Percentiles rank a stretch among this genome's conserved stretches.
Conservation (phyloP, 2,888 invertebrate species). For the Polyploca ridens region DNA sequence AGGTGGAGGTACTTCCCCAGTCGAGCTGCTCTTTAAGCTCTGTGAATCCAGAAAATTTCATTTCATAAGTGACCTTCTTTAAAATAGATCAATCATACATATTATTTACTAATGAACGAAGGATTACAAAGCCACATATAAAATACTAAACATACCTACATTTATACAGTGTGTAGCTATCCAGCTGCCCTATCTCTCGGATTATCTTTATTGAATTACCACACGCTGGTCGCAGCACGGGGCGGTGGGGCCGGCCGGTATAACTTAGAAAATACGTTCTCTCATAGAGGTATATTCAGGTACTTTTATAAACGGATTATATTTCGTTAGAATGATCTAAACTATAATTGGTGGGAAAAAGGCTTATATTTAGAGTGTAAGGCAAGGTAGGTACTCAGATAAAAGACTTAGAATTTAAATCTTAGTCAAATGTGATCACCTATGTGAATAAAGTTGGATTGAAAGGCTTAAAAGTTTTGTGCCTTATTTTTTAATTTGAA, state of each 20-base stretch:
- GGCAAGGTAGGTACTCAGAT: no score
- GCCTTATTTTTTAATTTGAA: no score
- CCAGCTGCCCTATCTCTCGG: slow-evolving; percentile 52
- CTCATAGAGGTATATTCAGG: not conserved
- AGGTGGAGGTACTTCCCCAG: no score
- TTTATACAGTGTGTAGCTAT: not conserved
- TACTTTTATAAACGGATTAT: not conserved
- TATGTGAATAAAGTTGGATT: no score
- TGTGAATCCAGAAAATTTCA: not conserved
- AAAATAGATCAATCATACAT: not conserved
- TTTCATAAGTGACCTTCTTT: not conserved
- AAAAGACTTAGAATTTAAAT: no score
- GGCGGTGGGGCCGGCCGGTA: slow-evolving; percentile 16
- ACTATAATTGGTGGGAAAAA: not conserved
- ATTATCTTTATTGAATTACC: slow-evolving; percentile 80
- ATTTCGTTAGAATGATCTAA: not conserved
- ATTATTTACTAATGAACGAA: not conserved
- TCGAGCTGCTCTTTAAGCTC: no score
- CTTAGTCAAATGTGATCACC: no score
- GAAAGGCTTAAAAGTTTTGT: no score
- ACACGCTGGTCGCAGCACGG: slow-evolving; percentile 75
- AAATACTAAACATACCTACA: not conserved
- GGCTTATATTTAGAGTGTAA: slow-evolving; percentile 18
- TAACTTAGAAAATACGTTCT: not conserved
- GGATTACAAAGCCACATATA: not conserved